phyloP scores from a whole-genome alignment of 2,113 vertebrate species.

The Spilogale gracilis region DNA sequence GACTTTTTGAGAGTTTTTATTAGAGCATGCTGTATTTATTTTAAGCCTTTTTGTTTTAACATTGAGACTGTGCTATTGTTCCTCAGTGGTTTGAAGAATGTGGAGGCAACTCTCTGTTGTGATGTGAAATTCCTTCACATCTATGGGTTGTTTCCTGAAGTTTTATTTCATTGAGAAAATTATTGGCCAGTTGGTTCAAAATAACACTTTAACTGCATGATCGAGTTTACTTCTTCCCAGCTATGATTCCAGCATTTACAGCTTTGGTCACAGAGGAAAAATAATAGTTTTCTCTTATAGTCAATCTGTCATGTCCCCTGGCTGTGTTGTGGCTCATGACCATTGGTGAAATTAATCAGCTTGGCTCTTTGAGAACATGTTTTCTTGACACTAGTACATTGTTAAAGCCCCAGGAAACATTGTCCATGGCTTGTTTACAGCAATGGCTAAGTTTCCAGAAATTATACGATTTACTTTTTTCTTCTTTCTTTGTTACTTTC shows the following conservation, averaged over 20 bases:
- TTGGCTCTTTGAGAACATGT: neutral
- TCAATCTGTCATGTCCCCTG: slow-evolving; percentile 45
- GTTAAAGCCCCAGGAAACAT: slow-evolving; percentile 57
- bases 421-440: slow-evolving; percentile 63
- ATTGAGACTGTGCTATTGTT: neutral
- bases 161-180: slow-evolving; percentile 70
- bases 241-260: slow-evolving; percentile 69
- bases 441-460: slow-evolving; percentile 29
- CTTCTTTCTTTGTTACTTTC: neutral
- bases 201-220: slow-evolving; percentile 65
- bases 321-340: slow-evolving; percentile 47
- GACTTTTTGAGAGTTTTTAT: slow-evolving; percentile 14
- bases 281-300: slow-evolving; percentile 53
- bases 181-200: slow-evolving; percentile 52
- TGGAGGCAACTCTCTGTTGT: neutral
- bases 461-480: slow-evolving; percentile 2
- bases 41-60: slow-evolving; percentile 29
- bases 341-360: slow-evolving; percentile 46
- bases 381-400: slow-evolving; percentile 57
- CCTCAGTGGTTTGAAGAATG: neutral
- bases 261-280: slow-evolving; percentile 61
- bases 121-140: neutral
- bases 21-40: neutral
- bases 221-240: slow-evolving; percentile 59
- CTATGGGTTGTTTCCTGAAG: neutral